These are phyloP conservation scores for Acromyrmex heyeri DNA, from an alignment of 1,140 invertebrate species.

Conservation along the genomic window DNA sequence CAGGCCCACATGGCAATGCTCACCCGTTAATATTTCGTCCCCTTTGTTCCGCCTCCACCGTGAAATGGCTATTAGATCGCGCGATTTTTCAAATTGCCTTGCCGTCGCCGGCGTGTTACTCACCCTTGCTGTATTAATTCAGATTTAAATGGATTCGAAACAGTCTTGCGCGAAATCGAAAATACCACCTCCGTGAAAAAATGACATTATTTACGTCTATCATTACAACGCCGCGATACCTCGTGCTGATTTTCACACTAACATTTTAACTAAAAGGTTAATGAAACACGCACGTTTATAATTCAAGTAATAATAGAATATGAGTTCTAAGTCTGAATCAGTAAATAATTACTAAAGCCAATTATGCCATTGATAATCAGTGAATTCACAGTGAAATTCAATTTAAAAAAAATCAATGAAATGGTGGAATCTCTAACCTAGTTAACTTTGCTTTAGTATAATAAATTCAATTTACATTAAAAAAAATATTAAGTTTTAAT, in stretches of 20 bases:
- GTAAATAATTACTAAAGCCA: no score
- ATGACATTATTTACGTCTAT: conserved; percentile 48
- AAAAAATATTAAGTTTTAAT: no score
- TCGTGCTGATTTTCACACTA: conserved; percentile 7
- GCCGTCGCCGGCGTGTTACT: conserved; percentile 25
- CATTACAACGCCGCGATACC: not conserved
- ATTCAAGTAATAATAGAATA: not conserved
- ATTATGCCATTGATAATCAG: no score
- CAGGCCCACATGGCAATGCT: conserved; percentile 77
- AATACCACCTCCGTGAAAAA: conserved; percentile 49
- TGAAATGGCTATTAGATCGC: conserved; percentile 82
- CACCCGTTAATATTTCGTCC: conserved; percentile 75
- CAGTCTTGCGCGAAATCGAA: conserved; percentile 58
- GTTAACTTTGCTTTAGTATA: no score
- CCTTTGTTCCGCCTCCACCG: conserved; percentile 71
- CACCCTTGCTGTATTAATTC: conserved; percentile 71
- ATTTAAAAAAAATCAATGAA: no score
- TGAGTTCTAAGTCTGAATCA: no score
- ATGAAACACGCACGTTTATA: not conserved
- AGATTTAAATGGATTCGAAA: conserved; percentile 68
- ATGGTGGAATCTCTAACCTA: no score
- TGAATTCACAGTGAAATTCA: no score
- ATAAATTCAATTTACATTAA: no score
- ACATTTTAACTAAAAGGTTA: not conserved
- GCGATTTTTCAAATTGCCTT: conserved; percentile 81